Base-by-base conservation (phyloP, 1,140 invertebrate genomes). In the Doryteuthis pealeii region DNA sequence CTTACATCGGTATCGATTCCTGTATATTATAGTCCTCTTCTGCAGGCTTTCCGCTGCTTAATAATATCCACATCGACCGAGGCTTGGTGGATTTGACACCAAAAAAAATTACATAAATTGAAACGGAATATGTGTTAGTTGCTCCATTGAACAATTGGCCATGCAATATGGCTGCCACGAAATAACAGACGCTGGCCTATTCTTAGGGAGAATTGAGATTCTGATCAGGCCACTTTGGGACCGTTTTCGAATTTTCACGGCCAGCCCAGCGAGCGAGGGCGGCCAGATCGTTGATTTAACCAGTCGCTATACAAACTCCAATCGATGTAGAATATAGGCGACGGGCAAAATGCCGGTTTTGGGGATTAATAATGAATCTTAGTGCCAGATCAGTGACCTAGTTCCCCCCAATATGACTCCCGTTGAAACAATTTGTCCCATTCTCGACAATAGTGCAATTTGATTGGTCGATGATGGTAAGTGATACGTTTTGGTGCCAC, bases 131-230 rank as follows among this genome's bases (percentile, higher is more conserved):
- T 62, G 22, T 26, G 58, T 62, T 62, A 62, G 54, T 32, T 68
- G 66, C 66, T 68, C 31, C 66, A 68, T 68, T 68, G 66, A 68
- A 68, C 66, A 68, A 30, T 68, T 33, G 66, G 66, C 66, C 66
- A 68, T 32, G 31, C 31, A 84, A 84, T 81, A 84, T 84, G 82
- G 82, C 82, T 80, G 77, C 81, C 79, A 75, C 77, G 72, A 74
- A 74, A 76, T 65, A 79, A 79, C 80, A 81, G 79, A 78, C 79
- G 79, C 75, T 77, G 72, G 40, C 73, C 80, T 73, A 78, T 78
- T 79, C 30, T 76, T 84, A 79, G 76, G 79, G 82, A 81, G 82
- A 84, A 78, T 80, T 80, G 76, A 70, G 35, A 77, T 66, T 70
- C 66, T 71, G 65, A 74, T 72, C 73, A 72, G 49, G 28, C 5